These are phyloP conservation scores for Prorops nasuta DNA, from an alignment of 1,140 invertebrate genomes.

Conservation along the genomic window DNA sequence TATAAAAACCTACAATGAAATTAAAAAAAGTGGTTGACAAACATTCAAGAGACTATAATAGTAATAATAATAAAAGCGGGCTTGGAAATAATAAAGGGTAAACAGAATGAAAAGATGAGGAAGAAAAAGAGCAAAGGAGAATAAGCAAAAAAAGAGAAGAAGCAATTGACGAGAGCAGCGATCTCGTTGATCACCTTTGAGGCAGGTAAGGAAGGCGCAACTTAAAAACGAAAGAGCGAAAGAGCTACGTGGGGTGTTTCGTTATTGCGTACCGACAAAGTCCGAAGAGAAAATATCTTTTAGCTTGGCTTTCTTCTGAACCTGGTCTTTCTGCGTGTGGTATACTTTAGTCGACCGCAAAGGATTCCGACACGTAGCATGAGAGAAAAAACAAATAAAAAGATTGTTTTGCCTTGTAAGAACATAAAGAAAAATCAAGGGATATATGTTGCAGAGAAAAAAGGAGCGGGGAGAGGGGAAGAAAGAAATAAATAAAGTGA, in stretches of 20 bases:
- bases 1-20: no score
- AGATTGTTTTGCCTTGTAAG: conserved; percentile 23
- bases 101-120: no score
- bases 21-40: no score
- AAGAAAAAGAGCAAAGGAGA: no score
- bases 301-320: conserved; percentile 72
- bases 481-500: conserved; percentile 8
- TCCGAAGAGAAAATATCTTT: conserved; percentile 75
- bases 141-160: no score
- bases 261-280: conserved; percentile 62
- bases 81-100: no score
- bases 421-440: not conserved
- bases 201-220: conserved; percentile 21
- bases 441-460: not conserved
- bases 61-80: no score
- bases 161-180: no score
- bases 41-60: no score
- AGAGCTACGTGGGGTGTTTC: conserved; percentile 28
- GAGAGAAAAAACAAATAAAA: conserved; percentile 51
- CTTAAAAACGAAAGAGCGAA: conserved; percentile 27
- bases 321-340: conserved; percentile 68
- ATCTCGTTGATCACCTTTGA: no score
- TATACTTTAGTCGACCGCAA: conserved; percentile 61
- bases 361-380: conserved; percentile 46
- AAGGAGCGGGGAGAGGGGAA: not conserved